Evolutionary conservation across 1,140 invertebrate genomes (phyloP).

Genomic region (Drosophila lacteicornis): DNA sequence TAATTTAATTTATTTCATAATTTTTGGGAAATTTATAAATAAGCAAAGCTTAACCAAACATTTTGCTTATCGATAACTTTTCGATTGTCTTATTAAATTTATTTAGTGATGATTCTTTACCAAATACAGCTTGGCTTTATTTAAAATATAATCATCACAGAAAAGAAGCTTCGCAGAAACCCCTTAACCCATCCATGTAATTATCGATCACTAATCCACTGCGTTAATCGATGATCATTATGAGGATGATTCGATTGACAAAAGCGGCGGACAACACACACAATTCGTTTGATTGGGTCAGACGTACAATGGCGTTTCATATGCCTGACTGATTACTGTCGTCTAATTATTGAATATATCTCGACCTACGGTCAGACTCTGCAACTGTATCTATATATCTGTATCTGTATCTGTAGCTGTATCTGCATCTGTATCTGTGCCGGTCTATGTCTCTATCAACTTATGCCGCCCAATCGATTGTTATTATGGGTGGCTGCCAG

Average conservation of each 20-base stretch:
- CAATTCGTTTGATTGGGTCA: conserved; percentile 39
- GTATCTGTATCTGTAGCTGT: conserved; percentile 8
- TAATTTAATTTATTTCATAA: no score
- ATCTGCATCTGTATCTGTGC: conserved; percentile 13
- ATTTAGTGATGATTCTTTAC: no score
- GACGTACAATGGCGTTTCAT: conserved; percentile 22
- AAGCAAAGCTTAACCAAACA: no score
- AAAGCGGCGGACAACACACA: conserved; percentile 6
- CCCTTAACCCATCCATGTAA: not conserved
- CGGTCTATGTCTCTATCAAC: conserved; percentile 46
- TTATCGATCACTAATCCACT: conserved; percentile 10
- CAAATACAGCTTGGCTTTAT: no score
- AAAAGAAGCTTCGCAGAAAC: not conserved
- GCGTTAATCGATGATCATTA: conserved; percentile 11
- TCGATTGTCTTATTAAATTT: no score
- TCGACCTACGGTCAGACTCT: conserved; percentile 12
- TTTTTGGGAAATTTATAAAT: no score
- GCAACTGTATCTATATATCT: conserved; percentile 1
- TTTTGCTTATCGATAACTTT: no score
- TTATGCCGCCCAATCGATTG: conserved; percentile 56
- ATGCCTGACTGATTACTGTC: conserved; percentile 37
- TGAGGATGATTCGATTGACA: conserved; percentile 22
- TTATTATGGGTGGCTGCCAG: conserved; percentile 21
- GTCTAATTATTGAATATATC: conserved; percentile 30
- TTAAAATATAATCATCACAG: not conserved